Evolutionary conservation across 2,888 invertebrate species (phyloP), one percentile per base, ranked within the genome.

Genomic region (Leptinotarsa haldemani): DNA sequence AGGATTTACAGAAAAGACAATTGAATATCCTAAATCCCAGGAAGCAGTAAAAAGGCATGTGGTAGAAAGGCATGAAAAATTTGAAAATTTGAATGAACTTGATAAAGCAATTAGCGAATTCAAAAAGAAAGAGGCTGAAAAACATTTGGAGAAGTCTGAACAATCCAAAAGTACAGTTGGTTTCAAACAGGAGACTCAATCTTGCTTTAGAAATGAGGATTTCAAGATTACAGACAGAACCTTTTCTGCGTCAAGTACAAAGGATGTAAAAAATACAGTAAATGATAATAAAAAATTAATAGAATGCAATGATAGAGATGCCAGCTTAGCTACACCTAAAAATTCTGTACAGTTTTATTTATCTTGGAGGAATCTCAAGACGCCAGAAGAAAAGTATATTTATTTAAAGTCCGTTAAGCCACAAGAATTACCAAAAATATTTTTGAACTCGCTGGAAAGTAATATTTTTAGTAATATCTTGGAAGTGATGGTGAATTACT

Each of bases 361-460:
- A 0, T 88, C 89, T 65, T 94, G 94, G 94, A 91, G 89, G 81
- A 88, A 88, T 78, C 82, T 92, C 68, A 89, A 88, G 78, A 87
- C 88, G 40, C 83, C 85, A n/a, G 87, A 86, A 13, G 89, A 89
- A 25, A 89, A 90, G 81, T 90, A 90, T 79, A 85, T 89, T 77
- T 94, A 92, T 86, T 88, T 94, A 75, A 91, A 90, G 74, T 75
- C 82, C 68, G 90, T 94, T 80, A 88, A 90, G 3, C 90, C 92
- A 0, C 80, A 85, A 2, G 89, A 89, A 73, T 88, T 94, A 50
- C 90, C 92, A 1, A 85, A 87, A 0, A 90, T 94, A 78, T 93
- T 94, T 85, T 90, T 90, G 82, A 92, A 93, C 80, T 92, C 93
- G 0, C 86, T 94, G 74, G 94, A 94, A 77, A 91, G 90, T 72